Evolutionary conservation across 2,888 invertebrate species (phyloP).

Genomic region (Ischnura elegans): DNA sequence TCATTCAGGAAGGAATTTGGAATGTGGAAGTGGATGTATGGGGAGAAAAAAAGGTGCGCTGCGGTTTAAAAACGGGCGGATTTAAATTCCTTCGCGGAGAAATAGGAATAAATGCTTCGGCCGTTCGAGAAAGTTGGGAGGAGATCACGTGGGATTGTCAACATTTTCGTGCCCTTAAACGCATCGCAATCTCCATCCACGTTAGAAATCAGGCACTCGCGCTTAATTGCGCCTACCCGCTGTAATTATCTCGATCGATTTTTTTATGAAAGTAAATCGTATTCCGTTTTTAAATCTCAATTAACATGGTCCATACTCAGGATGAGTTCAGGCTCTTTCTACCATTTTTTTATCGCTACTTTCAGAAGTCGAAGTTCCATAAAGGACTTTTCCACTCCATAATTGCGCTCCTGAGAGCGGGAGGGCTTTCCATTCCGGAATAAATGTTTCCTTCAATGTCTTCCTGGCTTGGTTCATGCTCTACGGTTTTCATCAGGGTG

Average conservation of each 20-base stretch:
- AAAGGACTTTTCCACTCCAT: background rate
- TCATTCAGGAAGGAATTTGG: background rate
- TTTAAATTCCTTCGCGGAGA: conserved; percentile 11
- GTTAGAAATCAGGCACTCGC: no score
- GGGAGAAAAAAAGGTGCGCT: background rate
- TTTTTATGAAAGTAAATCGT: background rate
- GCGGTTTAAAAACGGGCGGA: background rate
- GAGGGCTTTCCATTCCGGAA: background rate
- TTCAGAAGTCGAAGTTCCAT: background rate
- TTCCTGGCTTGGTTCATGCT: background rate
- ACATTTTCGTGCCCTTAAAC: background rate
- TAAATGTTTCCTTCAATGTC: background rate
- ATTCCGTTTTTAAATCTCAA: background rate
- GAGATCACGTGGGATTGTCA: background rate
- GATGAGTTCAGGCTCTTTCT: background rate
- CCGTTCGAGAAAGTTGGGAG: background rate
- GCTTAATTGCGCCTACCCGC: background rate
- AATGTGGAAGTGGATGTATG: background rate
- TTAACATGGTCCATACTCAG: background rate
- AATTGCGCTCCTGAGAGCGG: background rate
- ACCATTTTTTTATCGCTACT: background rate
- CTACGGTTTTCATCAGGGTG: no score
- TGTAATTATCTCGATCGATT: background rate
- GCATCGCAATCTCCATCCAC: background rate
- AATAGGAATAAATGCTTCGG: background rate